These are phyloP conservation scores for Xestia sexstrigata DNA, from an alignment of 2,888 invertebrate genomes.

Conservation along the genomic window DNA sequence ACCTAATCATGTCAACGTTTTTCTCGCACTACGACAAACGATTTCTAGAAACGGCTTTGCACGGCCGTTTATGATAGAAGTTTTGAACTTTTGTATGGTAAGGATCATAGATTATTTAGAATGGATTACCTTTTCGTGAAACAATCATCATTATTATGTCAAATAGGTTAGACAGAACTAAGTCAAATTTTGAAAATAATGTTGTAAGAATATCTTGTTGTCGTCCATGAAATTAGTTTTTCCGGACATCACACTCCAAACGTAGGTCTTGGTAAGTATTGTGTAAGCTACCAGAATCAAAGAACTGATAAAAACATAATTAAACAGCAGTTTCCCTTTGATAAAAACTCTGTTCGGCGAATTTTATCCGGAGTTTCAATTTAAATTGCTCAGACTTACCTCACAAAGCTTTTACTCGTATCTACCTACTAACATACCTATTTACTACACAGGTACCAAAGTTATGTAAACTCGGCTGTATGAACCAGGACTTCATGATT, in stretches of 20 bases:
- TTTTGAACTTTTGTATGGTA: neutral
- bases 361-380: conserved; percentile 27
- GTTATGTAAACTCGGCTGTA: conserved; percentile 53
- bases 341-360: conserved; percentile 5
- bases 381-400: conserved; percentile 28
- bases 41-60: neutral
- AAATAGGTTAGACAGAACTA: neutral
- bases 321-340: conserved; percentile 2
- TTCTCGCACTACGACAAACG: neutral
- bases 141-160: neutral
- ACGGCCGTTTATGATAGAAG: neutral
- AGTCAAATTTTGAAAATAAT: neutral
- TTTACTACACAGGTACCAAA: conserved; percentile 37
- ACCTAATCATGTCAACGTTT: neutral
- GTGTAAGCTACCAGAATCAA: neutral
- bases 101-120: neutral
- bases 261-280: neutral
- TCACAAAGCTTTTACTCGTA: conserved; percentile 22
- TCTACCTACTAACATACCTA: conserved; percentile 39
- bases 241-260: neutral
- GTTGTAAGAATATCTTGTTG: neutral
- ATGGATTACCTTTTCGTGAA: neutral
- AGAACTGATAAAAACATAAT: conserved; percentile 1
- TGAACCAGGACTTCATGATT: conserved; percentile 68
- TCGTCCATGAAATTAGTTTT: neutral